Evolutionary conservation across 1,140 invertebrate species (phyloP).

Genomic region (Neodiprion fabricii): DNA sequence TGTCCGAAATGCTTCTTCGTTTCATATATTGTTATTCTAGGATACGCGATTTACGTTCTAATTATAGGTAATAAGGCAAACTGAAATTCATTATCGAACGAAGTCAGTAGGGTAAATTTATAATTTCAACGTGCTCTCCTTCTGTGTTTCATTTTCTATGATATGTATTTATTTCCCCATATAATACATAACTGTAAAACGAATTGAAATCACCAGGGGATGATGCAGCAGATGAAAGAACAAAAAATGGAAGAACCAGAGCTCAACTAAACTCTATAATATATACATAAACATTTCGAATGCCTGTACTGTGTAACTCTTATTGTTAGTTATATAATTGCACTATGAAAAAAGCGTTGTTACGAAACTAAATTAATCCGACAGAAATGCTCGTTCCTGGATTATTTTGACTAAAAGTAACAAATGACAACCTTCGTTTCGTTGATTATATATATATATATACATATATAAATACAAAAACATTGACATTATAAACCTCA

Average conservation of each 20-base stretch:
- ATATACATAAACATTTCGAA: background rate
- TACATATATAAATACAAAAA: background rate
- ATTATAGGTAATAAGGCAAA: slow-evolving; percentile 40
- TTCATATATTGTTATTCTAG: slow-evolving; percentile 15
- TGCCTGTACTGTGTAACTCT: background rate
- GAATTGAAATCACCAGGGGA: slow-evolving; percentile 44
- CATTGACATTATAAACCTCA: background rate
- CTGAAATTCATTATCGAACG: slow-evolving; percentile 26
- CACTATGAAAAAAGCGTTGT: background rate
- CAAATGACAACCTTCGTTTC: background rate
- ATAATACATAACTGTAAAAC: slow-evolving; percentile 44
- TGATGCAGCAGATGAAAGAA: slow-evolving; percentile 35
- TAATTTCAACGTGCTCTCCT: slow-evolving; percentile 40
- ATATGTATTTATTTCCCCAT: slow-evolving; percentile 47
- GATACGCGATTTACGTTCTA: slow-evolving; percentile 23
- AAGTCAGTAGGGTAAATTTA: slow-evolving; percentile 37
- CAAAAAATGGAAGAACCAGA: slow-evolving; percentile 37
- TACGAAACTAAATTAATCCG: background rate
- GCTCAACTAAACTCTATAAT: slow-evolving; percentile 33
- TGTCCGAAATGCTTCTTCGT: slow-evolving; percentile 10
- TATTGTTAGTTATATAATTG: background rate
- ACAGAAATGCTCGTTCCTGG: background rate
- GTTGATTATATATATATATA: background rate
- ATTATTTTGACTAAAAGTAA: background rate
- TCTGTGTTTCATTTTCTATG: slow-evolving; percentile 48